Evolutionary conservation across 2,797 vertebrate genomes (phyloP), one percentile per base, ranked within the genome.

Genomic region (Tympanoctomys barrerae): DNA sequence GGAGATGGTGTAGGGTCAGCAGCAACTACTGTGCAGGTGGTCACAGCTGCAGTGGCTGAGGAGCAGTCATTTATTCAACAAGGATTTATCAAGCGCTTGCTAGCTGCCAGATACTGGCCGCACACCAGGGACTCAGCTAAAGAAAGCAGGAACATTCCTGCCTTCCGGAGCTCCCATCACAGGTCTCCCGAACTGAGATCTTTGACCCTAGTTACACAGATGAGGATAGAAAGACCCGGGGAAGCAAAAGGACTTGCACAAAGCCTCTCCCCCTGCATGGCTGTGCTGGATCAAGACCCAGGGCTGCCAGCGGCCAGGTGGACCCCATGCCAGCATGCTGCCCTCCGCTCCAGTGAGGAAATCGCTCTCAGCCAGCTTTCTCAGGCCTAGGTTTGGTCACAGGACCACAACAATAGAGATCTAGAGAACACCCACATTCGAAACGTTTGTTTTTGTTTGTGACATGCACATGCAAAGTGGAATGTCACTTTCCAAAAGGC

Each of bases 261-360:
- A 78, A 92, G 66, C 26, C 39, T 24, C 36, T 77, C 4, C 1
- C 13, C 28, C 6, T 42, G 21, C 28, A 46, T 33, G 12, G 33
- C 90, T 54, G 22, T 46, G 16, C 22, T 59, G 16, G 18, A 62
- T 49, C 26, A 26, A 88, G 66, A 24, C n/a, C 18, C 19, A n/a
- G 7, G 33, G 64, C 71, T 42, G 36, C 7, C 3, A n/a, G 21
- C 21, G 24, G 3, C 1, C 33, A n/a, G 33, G 16, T 10, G 2
- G 54, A 8, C 24, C 61, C 66, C 22, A 3, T 19, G 1, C 2
- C 16, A 49, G 7, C 0, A 0, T 5, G 21, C 31, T 64, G 26
- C 36, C 21, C 10, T 52, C 71, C 19, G 9, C 10, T 79, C 28
- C 18, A 62, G 9, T 26, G 46, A 77, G 88, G 10, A n/a, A 36